Percentiles rank a stretch among this genome's conserved stretches.
Evolutionary conservation across 2,113 vertebrate species (phyloP).

Genomic region (Notarius quadriscutis): DNA sequence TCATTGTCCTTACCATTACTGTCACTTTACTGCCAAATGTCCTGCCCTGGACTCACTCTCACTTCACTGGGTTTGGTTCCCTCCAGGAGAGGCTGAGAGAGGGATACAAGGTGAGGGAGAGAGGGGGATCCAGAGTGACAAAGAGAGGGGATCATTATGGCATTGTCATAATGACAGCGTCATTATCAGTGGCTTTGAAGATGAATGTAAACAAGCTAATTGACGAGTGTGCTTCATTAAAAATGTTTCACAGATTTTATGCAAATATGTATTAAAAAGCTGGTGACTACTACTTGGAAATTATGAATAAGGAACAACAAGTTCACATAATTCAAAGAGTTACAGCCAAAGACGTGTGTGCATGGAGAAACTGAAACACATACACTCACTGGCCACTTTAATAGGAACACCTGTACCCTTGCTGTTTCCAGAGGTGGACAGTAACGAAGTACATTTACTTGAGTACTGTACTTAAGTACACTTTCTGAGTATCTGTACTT

Average conservation of each 20-base stretch:
- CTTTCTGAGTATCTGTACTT: too few relatives aligned
- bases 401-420: not conserved
- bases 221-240: not conserved
- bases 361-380: not conserved
- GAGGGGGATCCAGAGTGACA: not conserved
- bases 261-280: not conserved
- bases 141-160: not conserved
- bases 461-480: too few relatives aligned
- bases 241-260: not conserved
- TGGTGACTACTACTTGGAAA: not conserved
- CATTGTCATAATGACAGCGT: not conserved
- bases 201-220: not conserved
- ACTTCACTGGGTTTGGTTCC: slow-evolving; percentile 91
- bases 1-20: slow-evolving; percentile 99
- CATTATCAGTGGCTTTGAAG: not conserved
- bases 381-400: not conserved
- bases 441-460: too few relatives aligned
- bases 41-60: slow-evolving; percentile 90
- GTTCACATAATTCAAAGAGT: not conserved
- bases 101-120: slow-evolving; percentile 72
- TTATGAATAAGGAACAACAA: not conserved
- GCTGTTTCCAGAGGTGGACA: not conserved
- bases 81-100: slow-evolving; percentile 87
- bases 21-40: slow-evolving; percentile 99
- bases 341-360: not conserved